Conservation (phyloP, 2,888 invertebrate species). For the Meteorus colon region DNA sequence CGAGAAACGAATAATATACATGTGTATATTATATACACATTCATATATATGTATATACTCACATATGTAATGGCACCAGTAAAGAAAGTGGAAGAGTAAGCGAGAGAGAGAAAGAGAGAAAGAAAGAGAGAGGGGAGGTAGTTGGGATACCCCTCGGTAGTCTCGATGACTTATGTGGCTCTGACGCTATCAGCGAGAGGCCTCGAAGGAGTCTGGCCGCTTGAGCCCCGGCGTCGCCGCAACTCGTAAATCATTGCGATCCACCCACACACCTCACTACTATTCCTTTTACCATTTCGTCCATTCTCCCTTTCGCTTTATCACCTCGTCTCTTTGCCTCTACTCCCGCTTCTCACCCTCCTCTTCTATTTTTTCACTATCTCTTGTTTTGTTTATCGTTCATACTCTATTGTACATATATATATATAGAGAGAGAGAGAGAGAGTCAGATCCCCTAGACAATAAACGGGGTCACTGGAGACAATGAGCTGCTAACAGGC, state of each 20-base stretch:
- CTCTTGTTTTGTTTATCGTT: conserved; percentile 33
- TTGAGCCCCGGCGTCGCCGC: conserved; percentile 66
- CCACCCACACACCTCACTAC: conserved; percentile 62
- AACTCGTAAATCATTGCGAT: conserved; percentile 72
- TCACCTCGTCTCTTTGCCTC: conserved; percentile 46
- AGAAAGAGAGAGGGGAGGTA: conserved; percentile 48
- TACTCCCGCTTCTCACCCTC: conserved; percentile 36
- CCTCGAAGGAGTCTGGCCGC: conserved; percentile 69
- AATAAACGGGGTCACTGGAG: conserved; percentile 65
- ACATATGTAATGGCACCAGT: conserved; percentile 38
- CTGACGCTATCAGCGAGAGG: conserved; percentile 71
- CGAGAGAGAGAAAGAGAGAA: conserved; percentile 39
- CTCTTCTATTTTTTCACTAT: conserved; percentile 14
- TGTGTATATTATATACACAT: background rate
- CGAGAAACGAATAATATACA: conserved; percentile 29
- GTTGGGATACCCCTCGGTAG: conserved; percentile 65
- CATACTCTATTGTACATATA: conserved; percentile 33
- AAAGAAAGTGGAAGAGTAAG: conserved; percentile 37
- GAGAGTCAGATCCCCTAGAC: conserved; percentile 66
- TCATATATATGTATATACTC: background rate
- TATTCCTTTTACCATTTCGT: conserved; percentile 52
- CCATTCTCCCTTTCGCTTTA: conserved; percentile 43
- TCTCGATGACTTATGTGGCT: conserved; percentile 73
- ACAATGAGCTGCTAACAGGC: background rate
- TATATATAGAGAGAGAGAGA: too few relatives aligned